Evolutionary conservation across 2,113 vertebrate species (phyloP).

Genomic region (Osmerus mordax): DNA sequence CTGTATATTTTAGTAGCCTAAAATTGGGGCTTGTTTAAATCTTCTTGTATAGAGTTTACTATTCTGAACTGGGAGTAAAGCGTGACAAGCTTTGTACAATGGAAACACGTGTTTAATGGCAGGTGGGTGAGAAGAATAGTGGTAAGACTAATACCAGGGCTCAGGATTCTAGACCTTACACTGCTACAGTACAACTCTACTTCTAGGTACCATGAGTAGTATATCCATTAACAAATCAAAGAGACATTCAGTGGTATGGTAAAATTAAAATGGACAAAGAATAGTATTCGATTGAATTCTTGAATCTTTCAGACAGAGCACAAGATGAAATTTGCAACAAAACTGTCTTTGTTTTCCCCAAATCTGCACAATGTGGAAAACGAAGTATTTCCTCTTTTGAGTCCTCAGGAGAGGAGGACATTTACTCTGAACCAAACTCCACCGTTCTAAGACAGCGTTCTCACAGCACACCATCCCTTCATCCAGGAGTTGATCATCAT

Average conservation of each 20-base stretch:
- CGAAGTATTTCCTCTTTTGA: slow-evolving; percentile 6
- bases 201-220: slow-evolving; percentile 40
- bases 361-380: not conserved
- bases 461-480: slow-evolving; percentile 3
- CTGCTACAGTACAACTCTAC: slow-evolving; percentile 60
- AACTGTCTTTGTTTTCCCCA: slow-evolving; percentile 23
- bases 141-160: slow-evolving; percentile 5
- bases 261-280: slow-evolving; percentile 35
- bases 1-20: slow-evolving; percentile 37
- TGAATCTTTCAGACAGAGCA: slow-evolving; percentile 24
- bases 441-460: slow-evolving; percentile 4
- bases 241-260: slow-evolving; percentile 16
- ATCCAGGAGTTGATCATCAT: slow-evolving; percentile 17
- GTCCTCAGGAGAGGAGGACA: slow-evolving; percentile 7
- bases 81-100: slow-evolving; percentile 49
- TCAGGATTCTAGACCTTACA: slow-evolving; percentile 39
- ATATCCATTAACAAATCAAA: slow-evolving; percentile 7
- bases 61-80: slow-evolving; percentile 36
- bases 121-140: slow-evolving; percentile 14
- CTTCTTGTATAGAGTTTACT: slow-evolving; percentile 15
- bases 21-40: slow-evolving; percentile 25
- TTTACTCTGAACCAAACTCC: slow-evolving; percentile 11
- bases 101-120: slow-evolving; percentile 32
- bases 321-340: slow-evolving; percentile 25
- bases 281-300: slow-evolving; percentile 26